phyloP scores from a whole-genome alignment of 1,140 invertebrate genomes.

The Nautilus pompilius region DNA sequence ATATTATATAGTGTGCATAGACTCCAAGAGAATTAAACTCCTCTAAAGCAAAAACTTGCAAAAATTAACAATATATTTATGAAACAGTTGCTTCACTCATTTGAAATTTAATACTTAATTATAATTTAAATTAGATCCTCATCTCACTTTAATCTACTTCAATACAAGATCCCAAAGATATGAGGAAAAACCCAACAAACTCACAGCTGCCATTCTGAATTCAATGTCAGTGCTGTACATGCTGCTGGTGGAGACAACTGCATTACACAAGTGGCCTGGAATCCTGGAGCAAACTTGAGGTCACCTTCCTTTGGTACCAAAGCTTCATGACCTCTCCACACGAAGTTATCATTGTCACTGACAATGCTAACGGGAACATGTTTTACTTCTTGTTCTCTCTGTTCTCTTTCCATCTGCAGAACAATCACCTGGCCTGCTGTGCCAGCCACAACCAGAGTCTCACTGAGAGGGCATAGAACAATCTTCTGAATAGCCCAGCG shows the following conservation, averaged over 20 bases:
- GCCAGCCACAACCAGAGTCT: slow-evolving; percentile 83
- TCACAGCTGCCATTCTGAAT: slow-evolving; percentile 84
- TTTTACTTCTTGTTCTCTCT: slow-evolving; percentile 43
- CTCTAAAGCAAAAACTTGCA: too few relatives aligned
- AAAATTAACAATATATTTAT: too few relatives aligned
- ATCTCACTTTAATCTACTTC: too few relatives aligned
- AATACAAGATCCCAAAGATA: too few relatives aligned
- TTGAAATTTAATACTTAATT: neutral
- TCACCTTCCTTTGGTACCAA: slow-evolving; percentile 57
- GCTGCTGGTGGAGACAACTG: slow-evolving; percentile 92
- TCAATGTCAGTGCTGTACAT: slow-evolving; percentile 81
- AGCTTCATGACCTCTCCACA: slow-evolving; percentile 97
- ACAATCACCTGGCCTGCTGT: slow-evolving; percentile 90
- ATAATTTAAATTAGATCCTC: too few relatives aligned
- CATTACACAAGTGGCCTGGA: slow-evolving; percentile 74
- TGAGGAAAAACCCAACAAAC: too few relatives aligned
- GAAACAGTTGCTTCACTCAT: too few relatives aligned
- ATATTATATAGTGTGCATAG: too few relatives aligned
- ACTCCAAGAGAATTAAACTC: too few relatives aligned
- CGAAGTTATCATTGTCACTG: slow-evolving; percentile 86
- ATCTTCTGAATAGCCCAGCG: slow-evolving; percentile 90
- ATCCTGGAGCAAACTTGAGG: slow-evolving; percentile 63
- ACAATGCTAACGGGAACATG: slow-evolving; percentile 78
- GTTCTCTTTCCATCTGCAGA: slow-evolving; percentile 61
- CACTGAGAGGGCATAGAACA: slow-evolving; percentile 76